A percentile compares a stretch with the other conserved stretches of the same genome.
Evolutionary conservation across 2,888 invertebrate genomes (phyloP).

Genomic region (Clitarchus hookeri): DNA sequence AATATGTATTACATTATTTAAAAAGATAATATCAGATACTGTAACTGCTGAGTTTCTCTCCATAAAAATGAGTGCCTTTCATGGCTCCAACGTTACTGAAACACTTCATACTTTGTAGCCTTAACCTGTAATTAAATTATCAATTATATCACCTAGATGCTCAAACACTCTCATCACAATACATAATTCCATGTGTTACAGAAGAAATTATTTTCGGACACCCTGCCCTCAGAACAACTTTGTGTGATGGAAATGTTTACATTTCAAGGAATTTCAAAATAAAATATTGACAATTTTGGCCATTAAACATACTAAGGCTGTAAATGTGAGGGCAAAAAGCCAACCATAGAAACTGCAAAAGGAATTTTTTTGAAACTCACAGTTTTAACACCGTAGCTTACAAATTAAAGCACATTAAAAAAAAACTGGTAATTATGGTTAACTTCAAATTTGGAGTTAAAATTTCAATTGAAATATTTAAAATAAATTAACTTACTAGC

Average conservation of each 20-base stretch:
- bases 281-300: not conserved
- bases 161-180: not conserved
- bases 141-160: not conserved
- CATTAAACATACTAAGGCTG: not conserved
- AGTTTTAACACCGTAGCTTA: not conserved
- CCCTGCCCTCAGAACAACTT: not conserved
- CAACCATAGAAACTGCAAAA: not conserved
- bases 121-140: not conserved
- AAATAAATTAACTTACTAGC: not conserved
- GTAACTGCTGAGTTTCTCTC: not conserved
- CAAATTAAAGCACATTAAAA: too few relatives aligned
- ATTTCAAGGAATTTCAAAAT: not conserved
- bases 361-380: not conserved
- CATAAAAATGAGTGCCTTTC: not conserved
- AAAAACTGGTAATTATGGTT: not conserved
- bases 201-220: too few relatives aligned
- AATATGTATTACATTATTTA: not conserved
- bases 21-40: not conserved
- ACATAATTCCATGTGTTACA: not conserved
- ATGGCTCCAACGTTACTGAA: not conserved
- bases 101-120: not conserved
- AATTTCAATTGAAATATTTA: not conserved
- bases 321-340: not conserved
- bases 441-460: not conserved
- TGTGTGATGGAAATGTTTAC: not conserved